phyloP scores from a whole-genome alignment of 2,113 vertebrate genomes.

The Sturnira hondurensis region DNA sequence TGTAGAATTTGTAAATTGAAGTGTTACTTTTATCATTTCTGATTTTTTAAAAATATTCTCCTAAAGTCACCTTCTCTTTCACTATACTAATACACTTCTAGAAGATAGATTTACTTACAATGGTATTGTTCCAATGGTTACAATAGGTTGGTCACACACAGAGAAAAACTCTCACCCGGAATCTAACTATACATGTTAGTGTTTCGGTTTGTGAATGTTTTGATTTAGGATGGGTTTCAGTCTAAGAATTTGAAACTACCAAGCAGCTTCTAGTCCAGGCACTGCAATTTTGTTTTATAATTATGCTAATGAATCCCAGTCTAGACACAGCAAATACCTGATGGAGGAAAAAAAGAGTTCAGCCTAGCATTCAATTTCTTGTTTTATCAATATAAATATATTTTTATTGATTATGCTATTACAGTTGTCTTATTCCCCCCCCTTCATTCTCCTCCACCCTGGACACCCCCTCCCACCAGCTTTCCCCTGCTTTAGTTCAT shows the following conservation, averaged over 20 bases:
- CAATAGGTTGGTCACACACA: neutral
- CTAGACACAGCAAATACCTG: neutral
- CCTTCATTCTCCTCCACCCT: no score
- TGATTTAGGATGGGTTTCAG: neutral
- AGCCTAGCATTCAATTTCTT: constrained; percentile 7
- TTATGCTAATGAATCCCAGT: neutral
- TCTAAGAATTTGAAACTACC: neutral
- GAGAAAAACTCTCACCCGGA: neutral
- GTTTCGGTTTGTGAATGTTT: neutral
- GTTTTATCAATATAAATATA: no score
- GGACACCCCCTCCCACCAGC: no score
- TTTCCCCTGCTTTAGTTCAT: no score
- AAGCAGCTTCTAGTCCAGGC: neutral
- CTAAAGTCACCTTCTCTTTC: constrained; percentile 50
- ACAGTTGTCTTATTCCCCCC: no score
- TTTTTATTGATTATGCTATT: no score
- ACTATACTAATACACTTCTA: constrained; percentile 37
- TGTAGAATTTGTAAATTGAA: constrained; percentile 39
- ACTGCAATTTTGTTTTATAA: neutral
- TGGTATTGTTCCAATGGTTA: neutral
- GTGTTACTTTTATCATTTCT: constrained; percentile 37
- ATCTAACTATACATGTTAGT: neutral
- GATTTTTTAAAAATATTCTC: constrained; percentile 33
- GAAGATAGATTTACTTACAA: neutral
- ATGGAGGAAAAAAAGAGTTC: neutral